Evolutionary conservation across 1,140 invertebrate genomes (phyloP).

Genomic region (Harpegnathos saltator): DNA sequence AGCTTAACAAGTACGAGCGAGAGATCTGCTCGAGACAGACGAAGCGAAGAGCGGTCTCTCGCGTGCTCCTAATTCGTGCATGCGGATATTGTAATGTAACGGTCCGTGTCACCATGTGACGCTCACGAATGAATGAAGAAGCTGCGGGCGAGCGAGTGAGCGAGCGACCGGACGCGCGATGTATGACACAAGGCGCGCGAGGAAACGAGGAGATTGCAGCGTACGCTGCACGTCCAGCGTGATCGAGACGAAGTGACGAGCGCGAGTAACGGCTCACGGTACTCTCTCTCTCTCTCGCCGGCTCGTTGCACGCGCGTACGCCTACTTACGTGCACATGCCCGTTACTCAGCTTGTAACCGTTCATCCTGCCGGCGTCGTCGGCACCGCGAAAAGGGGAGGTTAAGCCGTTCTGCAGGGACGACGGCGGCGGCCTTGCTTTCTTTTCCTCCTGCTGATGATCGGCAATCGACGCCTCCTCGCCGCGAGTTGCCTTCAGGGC

Average conservation of each 20-base stretch:
- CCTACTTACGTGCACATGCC: conserved; percentile 63
- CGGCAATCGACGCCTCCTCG: neutral
- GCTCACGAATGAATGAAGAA: neutral
- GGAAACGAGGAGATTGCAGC: too few species aligned
- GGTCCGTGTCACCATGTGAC: neutral
- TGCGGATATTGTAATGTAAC: conserved; percentile 1
- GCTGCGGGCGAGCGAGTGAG: too few species aligned
- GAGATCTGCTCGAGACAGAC: too few species aligned
- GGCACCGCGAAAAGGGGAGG: conserved; percentile 46
- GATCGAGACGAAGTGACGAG: too few species aligned
- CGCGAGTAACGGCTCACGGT: too few species aligned
- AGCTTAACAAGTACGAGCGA: too few species aligned
- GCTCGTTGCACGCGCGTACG: neutral
- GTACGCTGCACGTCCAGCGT: too few species aligned
- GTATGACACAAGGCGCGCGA: too few species aligned
- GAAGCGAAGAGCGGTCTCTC: neutral
- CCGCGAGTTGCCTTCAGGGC: neutral
- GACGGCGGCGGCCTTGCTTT: neutral
- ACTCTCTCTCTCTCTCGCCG: too few species aligned
- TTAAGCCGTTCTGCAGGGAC: conserved; percentile 69
- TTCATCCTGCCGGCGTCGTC: conserved; percentile 68
- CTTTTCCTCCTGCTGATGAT: neutral
- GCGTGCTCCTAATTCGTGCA: neutral
- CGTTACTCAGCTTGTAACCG: conserved; percentile 73
- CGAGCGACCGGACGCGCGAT: too few species aligned